A percentile compares a stretch with the other conserved stretches of the same genome.
Conservation (phyloP, 2,113 vertebrate genomes). For the Mobula birostris region DNA sequence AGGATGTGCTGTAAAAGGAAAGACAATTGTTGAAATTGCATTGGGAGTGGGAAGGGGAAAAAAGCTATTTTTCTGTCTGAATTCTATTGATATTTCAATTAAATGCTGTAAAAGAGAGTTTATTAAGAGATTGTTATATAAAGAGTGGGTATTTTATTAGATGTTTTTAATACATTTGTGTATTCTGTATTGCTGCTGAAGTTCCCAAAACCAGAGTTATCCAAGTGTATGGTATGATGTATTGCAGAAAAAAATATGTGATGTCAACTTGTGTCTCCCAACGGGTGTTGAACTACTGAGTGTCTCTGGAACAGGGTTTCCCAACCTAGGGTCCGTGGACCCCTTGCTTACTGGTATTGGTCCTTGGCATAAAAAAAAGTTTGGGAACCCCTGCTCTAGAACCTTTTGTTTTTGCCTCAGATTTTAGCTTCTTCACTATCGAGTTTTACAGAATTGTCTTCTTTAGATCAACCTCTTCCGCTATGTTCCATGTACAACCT, state of each 20-base stretch:
- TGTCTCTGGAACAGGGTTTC: not conserved
- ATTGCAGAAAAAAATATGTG: not conserved
- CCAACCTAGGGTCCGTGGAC: no score
- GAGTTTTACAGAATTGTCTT: not conserved
- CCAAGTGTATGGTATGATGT: not conserved
- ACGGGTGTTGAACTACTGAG: not conserved
- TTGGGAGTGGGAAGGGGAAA: not conserved
- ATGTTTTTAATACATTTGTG: conserved; percentile 4
- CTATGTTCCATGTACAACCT: not conserved
- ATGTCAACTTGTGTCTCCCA: not conserved
- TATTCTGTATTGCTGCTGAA: not conserved
- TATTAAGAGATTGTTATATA: conserved; percentile 20
- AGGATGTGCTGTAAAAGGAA: not conserved
- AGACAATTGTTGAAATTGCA: conserved; percentile 2
- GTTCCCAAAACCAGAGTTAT: not conserved
- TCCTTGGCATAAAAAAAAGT: no score
- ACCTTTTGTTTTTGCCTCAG: not conserved
- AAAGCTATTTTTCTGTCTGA: conserved; percentile 24
- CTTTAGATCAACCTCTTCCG: not conserved
- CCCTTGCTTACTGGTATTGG: no score
- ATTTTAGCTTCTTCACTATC: not conserved
- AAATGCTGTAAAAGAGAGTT: conserved; percentile 9
- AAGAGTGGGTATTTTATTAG: conserved; percentile 20
- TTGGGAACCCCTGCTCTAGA: not conserved
- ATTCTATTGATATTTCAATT: conserved; percentile 27